Evolutionary conservation across 1,140 invertebrate species (phyloP), one percentile per base, ranked within the genome.

Genomic region (Temnothorax longispinosus): DNA sequence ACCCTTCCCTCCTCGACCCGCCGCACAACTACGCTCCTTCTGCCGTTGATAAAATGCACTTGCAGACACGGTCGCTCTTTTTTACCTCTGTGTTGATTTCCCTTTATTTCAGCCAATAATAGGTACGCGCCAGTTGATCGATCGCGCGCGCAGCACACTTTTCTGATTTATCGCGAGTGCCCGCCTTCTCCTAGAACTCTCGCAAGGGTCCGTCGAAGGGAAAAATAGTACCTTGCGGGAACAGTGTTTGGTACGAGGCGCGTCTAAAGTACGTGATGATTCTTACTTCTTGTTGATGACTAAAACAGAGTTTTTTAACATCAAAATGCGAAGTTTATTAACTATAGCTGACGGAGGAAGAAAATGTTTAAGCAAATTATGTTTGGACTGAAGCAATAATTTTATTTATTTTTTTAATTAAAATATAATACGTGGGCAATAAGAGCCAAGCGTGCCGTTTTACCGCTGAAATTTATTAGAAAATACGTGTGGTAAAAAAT

Each of bases 41-140:
- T 75, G 60, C 85, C 91, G 91, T 91, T 93, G 91, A 93, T 93
- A 91, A 94, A 93, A 94, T 94, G 91, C 92, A 94, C 88, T 91
- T 88, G 85, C 91, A 90, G 89, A 89, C 90, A 78, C 87, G 75
- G 64, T 64, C 69, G 67, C 87, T 90, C 87, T 86, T 77, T 60
- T 78, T 89, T 88, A 87, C 64, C 67, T 84, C 75, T 78, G 78
- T 86, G 85, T 89, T 89, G 89, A 91, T 89, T 94, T 90, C 82
- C 89, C 91, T 92, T 92, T 92, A 92, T 90, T 92, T 92, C 86
- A 85, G 84, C 91, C 91, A 92, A 92, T 93, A 92, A 93, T 92
- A 89, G 89, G 91, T 87, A 85, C 92, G 90, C 85, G 75, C 65
- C 58, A 65, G 75, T 80, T 88, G 91, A 93, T 93, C 92, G 92